phyloP scores from a whole-genome alignment of 2,888 invertebrate genomes.

The Agonum fuliginosum region DNA sequence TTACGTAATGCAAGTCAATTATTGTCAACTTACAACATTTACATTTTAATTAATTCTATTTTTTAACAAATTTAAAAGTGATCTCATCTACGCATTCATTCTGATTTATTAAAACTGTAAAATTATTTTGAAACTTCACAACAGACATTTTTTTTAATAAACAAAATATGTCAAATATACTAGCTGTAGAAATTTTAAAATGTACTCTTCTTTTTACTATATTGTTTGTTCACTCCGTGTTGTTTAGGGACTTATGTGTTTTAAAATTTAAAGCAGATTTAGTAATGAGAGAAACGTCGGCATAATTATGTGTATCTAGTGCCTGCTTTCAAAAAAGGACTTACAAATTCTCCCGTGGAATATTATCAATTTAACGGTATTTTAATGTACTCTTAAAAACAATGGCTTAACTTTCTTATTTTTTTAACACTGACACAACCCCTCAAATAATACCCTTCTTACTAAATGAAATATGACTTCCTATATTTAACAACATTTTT shows the following conservation, averaged over 20 bases:
- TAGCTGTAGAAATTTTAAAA: too few relatives aligned
- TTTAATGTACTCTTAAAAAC: slow-evolving; percentile 1
- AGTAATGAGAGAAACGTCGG: slow-evolving; percentile 15
- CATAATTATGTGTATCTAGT: slow-evolving; percentile 6
- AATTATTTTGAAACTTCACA: too few relatives aligned
- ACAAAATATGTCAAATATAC: too few relatives aligned
- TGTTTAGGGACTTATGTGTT: neutral
- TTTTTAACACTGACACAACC: slow-evolving; percentile 1
- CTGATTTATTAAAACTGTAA: too few relatives aligned
- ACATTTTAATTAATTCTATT: too few relatives aligned
- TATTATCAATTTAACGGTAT: slow-evolving; percentile 34
- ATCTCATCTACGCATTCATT: too few relatives aligned
- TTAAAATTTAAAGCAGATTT: slow-evolving; percentile 2
- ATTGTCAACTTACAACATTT: too few relatives aligned
- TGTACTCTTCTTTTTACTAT: too few relatives aligned
- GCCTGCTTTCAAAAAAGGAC: slow-evolving; percentile 23
- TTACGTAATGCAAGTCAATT: too few relatives aligned
- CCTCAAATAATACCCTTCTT: neutral
- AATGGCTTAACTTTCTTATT: neutral
- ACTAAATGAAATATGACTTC: slow-evolving; percentile 14
- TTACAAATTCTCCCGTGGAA: slow-evolving; percentile 1
- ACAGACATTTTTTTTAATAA: too few relatives aligned
- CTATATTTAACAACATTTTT: slow-evolving; percentile 1
- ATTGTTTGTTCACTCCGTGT: too few relatives aligned
- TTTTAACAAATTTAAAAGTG: too few relatives aligned